phyloP scores from a whole-genome alignment of 92 coral and sea anemone species.

The Porites lobata region DNA sequence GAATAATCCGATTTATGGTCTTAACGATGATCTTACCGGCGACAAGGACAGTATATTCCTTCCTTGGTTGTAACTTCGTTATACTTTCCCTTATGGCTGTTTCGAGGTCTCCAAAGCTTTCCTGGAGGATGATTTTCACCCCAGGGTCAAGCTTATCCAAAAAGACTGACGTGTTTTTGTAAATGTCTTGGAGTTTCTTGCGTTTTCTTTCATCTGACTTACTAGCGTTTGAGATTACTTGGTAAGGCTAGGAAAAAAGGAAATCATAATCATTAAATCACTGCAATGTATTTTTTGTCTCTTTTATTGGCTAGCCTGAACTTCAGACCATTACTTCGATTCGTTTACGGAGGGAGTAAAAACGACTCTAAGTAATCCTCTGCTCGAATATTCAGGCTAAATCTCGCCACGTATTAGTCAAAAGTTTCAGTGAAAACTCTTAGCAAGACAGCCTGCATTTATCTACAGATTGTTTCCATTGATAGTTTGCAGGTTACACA shows the following conservation, averaged over 20 bases:
- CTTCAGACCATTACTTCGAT: no score
- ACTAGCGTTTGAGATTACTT: neutral
- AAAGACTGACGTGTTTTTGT: neutral
- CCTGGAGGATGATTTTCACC: neutral
- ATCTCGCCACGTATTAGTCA: no score
- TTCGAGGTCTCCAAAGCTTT: conserved; percentile 16
- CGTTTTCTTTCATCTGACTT: conserved; percentile 1
- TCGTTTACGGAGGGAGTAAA: no score
- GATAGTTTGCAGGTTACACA: no score
- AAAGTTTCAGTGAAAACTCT: no score
- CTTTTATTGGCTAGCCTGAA: no score
- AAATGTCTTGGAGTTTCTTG: neutral
- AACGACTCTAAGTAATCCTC: no score
- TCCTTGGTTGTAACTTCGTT: neutral
- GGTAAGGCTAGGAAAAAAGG: neutral
- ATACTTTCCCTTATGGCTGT: neutral
- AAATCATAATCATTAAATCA: neutral
- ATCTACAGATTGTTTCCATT: no score
- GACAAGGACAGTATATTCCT: conserved; percentile 14
- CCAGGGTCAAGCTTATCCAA: neutral
- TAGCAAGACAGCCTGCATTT: no score
- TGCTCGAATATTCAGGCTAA: no score
- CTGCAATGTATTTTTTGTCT: neutral
- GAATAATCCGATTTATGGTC: neutral
- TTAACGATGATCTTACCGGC: conserved; percentile 6